Conservation (phyloP, 2,113 vertebrate species). For the Aegithalos caudatus region DNA sequence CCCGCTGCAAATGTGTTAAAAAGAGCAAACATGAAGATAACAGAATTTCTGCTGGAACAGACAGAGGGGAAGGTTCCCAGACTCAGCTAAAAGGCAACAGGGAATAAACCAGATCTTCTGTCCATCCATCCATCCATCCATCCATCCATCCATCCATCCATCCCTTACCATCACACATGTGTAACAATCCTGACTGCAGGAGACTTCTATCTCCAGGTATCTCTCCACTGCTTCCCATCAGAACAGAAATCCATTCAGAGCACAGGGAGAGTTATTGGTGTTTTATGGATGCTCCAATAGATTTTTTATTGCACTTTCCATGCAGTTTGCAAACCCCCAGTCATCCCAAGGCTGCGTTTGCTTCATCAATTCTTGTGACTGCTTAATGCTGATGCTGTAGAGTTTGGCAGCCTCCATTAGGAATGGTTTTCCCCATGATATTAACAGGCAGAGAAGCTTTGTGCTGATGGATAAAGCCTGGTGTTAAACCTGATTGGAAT, state of each 20-base stretch:
- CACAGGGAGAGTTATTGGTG: neutral
- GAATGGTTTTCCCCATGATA: neutral
- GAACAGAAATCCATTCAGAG: neutral
- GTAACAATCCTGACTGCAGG: neutral
- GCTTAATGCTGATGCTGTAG: neutral
- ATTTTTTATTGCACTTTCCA: neutral
- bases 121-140: neutral
- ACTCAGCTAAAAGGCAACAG: neutral
- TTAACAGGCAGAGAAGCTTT: neutral
- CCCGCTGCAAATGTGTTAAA: neutral
- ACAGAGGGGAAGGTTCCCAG: neutral
- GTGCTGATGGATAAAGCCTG: conserved; percentile 34
- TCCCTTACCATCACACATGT: neutral
- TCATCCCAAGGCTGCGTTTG: neutral
- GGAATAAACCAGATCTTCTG: neutral
- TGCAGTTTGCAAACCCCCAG: neutral
- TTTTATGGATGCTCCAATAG: neutral
- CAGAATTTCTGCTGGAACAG: neutral
- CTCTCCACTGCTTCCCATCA: neutral
- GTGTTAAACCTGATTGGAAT: conserved; percentile 58
- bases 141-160: neutral
- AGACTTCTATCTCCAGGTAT: neutral
- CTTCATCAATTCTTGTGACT: conserved; percentile 48
- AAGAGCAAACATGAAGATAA: neutral
- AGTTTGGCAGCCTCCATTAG: conserved; percentile 32